phyloP scores from a whole-genome alignment of 2,113 vertebrate species.

The crab-eating macaque (Macaca fascicularis) region DNA sequence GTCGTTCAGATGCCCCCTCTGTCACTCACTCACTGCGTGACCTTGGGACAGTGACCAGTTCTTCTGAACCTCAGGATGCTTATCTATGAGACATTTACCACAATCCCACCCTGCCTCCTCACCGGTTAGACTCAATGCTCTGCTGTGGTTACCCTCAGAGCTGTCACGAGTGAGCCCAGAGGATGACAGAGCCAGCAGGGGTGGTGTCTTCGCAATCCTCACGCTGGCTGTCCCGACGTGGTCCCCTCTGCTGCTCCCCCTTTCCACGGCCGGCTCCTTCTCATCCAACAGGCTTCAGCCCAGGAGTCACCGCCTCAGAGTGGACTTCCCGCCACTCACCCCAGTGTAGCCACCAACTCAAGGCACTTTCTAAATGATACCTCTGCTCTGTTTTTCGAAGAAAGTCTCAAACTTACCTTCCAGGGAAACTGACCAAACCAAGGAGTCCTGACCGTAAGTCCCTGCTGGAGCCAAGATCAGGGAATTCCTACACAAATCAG shows the following conservation, averaged over 20 bases:
- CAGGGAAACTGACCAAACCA: background rate
- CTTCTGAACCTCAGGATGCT: background rate
- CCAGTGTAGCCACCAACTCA: background rate
- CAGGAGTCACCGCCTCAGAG: background rate
- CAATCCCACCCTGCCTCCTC: background rate
- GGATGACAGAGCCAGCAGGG: rapidly evolving
- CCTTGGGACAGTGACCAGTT: background rate
- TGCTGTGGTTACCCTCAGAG: too few species aligned
- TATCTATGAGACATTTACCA: background rate
- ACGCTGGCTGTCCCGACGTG: background rate
- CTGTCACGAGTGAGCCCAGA: background rate
- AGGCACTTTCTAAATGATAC: background rate
- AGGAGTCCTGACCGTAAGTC: rapidly evolving
- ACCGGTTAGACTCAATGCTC: background rate
- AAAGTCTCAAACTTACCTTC: background rate
- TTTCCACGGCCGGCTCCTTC: background rate
- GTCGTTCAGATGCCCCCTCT: background rate
- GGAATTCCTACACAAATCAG: too few species aligned
- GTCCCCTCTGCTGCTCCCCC: background rate
- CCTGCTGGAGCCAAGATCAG: background rate
- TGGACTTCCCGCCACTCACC: background rate
- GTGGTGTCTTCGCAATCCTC: background rate
- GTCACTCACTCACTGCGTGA: background rate
- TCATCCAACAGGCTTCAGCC: background rate
- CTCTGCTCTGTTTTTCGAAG: background rate